A percentile compares a stretch with the other conserved stretches of the same genome.
These are phyloP conservation scores for Hypena proboscidalis DNA, from an alignment of 2,888 invertebrate species.

Conservation along the genomic window DNA sequence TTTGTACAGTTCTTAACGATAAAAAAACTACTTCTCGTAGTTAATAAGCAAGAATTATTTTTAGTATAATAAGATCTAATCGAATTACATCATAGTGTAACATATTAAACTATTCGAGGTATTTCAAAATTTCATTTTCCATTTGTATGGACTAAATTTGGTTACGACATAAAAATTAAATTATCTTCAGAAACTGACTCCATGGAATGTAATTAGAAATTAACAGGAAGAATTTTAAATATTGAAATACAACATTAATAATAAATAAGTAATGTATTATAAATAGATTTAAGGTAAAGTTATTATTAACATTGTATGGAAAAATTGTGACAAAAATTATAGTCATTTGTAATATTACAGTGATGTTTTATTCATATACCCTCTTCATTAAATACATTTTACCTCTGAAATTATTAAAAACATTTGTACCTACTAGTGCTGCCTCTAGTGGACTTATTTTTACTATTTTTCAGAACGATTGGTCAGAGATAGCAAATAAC, in stretches of 20 bases:
- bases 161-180: constrained; percentile 60
- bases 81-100: constrained; percentile 83
- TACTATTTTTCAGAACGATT: no score
- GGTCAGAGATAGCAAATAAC: no score
- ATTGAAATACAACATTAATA: constrained; percentile 80
- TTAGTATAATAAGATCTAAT: constrained; percentile 84
- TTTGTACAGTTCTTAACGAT: constrained; percentile 84
- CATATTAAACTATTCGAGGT: constrained; percentile 73
- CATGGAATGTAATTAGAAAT: constrained; percentile 79
- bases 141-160: constrained; percentile 72
- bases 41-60: constrained; percentile 81
- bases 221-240: constrained; percentile 83
- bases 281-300: constrained; percentile 84
- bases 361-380: constrained; percentile 71
- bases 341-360: constrained; percentile 86
- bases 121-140: constrained; percentile 70
- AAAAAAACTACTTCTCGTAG: constrained; percentile 77
- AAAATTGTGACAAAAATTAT: constrained; percentile 86
- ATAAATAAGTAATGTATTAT: constrained; percentile 84
- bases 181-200: constrained; percentile 73
- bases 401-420: no score
- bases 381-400: not conserved
- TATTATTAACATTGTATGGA: constrained; percentile 86
- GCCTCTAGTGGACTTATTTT: no score
- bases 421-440: no score